Evolutionary conservation across 2,113 vertebrate genomes (phyloP), one percentile per base, ranked within the genome.

Genomic region (Melanocharis versteri): DNA sequence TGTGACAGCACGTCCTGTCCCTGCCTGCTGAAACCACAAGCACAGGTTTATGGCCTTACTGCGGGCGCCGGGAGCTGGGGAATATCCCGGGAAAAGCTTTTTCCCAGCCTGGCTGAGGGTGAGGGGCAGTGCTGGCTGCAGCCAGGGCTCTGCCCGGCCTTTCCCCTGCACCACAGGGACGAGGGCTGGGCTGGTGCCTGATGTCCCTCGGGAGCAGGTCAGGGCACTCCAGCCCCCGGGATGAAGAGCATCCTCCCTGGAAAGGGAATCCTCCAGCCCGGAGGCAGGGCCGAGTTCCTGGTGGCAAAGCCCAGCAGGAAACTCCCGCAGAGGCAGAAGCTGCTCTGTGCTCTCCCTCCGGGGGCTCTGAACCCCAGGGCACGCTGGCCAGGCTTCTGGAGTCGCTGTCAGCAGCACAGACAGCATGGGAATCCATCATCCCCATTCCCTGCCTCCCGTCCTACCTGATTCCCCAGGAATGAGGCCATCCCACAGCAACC

Each of bases 1-100:
- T 15, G 35, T 20, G 40, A 7, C 26, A 37, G 76, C 68, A 11
- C 44, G 0, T 1, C 0, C 0, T 39, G 22, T 13, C 48, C 3
- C 22, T 15, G 62, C 15, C 15, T 20, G 1, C 64, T 6, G 39
- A 5, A 28, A 39, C 10, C 87, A 60, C 51, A 37, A 31, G 73
- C 73, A 51, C 45, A 28, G 75, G 6, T 69, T 62, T 19, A 8
- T 14, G 66, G 86, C 76, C 86, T 88, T 42, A 4, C 1, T 35
- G 83, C 5, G 11, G 75, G 70, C 48, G 39, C 70, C 50, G 66
- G 44, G 61, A 85, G 82, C 3, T 72, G 83, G n/a, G 2, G 56
- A 83, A 24, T 31, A 8, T 11, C 31, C 71, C 62, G 45, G 57
- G 42, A 76, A 79, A 88, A 69, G 75, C 53, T 62, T 69, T 64